These are phyloP conservation scores for Dicycla oo DNA, from an alignment of 2,888 invertebrate genomes.

Conservation along the genomic window DNA sequence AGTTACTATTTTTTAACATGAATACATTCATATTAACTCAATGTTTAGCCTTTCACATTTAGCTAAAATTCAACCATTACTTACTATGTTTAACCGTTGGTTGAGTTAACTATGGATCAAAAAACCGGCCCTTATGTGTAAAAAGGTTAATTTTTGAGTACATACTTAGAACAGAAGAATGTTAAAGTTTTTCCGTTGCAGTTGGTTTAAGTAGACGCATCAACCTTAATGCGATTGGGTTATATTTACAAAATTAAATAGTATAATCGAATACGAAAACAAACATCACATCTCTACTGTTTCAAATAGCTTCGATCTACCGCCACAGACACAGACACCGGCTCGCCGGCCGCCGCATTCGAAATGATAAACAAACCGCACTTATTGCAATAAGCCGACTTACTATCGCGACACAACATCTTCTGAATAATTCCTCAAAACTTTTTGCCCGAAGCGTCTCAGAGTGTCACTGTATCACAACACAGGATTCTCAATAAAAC, in stretches of 20 bases:
- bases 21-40: too few relatives aligned
- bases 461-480: slow-evolving; percentile 56
- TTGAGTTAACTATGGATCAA: too few relatives aligned
- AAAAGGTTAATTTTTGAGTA: neutral
- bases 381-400: slow-evolving; percentile 26
- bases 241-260: neutral
- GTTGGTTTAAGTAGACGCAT: neutral
- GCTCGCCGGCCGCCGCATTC: slow-evolving; percentile 41
- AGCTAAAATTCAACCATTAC: too few relatives aligned
- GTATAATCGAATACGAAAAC: slow-evolving; percentile 13
- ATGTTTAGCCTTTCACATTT: too few relatives aligned
- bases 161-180: neutral
- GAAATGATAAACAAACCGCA: slow-evolving; percentile 57
- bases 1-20: too few relatives aligned
- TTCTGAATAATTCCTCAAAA: slow-evolving; percentile 20
- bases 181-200: neutral
- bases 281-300: slow-evolving; percentile 35
- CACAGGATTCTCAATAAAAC: slow-evolving; percentile 50
- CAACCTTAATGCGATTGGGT: neutral
- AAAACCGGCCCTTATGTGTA: too few relatives aligned
- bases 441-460: slow-evolving; percentile 11
- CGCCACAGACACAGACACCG: slow-evolving; percentile 45
- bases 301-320: slow-evolving; percentile 41
- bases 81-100: too few relatives aligned
- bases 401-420: slow-evolving; percentile 31